phyloP scores from a whole-genome alignment of 2,888 invertebrate species.

The Lasioglossum figueresi region DNA sequence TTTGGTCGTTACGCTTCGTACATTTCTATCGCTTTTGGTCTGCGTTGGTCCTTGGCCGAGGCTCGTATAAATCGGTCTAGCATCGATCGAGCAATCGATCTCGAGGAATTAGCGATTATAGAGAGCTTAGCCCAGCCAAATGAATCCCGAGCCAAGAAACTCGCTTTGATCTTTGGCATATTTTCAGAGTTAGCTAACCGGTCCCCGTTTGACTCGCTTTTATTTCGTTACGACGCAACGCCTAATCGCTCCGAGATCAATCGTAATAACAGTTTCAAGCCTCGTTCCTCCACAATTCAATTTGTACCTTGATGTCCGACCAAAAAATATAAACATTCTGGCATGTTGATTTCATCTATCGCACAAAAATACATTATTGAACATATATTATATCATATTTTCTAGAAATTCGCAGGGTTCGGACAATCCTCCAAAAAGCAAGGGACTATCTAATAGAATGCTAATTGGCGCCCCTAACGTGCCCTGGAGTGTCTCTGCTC shows the following conservation, averaged over 20 bases:
- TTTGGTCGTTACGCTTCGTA: constrained; percentile 39
- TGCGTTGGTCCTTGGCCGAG: constrained; percentile 15
- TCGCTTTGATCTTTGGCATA: background rate
- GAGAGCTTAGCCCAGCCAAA: background rate
- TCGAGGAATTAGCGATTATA: constrained; percentile 27
- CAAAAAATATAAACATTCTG: background rate
- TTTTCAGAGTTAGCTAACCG: background rate
- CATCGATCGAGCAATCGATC: constrained; percentile 51
- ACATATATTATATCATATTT: background rate
- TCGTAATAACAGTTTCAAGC: background rate
- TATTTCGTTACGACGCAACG: background rate
- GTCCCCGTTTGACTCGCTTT: background rate
- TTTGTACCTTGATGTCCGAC: background rate
- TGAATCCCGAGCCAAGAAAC: constrained; percentile 24
- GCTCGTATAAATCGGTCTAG: constrained; percentile 34
- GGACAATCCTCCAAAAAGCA: background rate
- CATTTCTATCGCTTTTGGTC: constrained; percentile 10
- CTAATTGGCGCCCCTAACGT: background rate
- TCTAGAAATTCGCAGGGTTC: background rate
- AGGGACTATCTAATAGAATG: background rate
- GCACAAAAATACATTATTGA: background rate
- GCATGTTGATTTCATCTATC: no score
- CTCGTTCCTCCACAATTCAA: background rate
- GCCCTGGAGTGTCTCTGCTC: background rate
- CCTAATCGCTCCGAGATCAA: background rate